A percentile compares a stretch with the other conserved stretches of the same genome.
Conservation (phyloP, 2,888 invertebrate species). For the Lasioglossum oenotherae region DNA sequence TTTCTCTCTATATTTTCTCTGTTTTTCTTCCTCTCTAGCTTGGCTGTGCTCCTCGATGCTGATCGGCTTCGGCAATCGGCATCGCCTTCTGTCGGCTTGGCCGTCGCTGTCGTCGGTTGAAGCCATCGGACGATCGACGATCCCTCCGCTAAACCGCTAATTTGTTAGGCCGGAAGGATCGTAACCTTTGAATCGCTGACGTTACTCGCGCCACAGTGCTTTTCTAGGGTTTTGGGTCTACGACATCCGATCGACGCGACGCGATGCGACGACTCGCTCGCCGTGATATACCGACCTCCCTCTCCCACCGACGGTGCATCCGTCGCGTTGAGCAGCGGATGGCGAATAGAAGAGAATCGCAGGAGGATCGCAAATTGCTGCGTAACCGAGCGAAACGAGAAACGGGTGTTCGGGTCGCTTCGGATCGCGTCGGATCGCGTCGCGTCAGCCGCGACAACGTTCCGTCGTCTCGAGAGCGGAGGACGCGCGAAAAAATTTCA, state of each 20-base stretch:
- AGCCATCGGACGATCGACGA: not conserved
- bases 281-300: not conserved
- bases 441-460: not conserved
- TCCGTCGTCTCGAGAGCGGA: not conserved
- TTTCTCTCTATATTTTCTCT: conserved; percentile 7
- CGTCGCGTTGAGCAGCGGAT: not conserved
- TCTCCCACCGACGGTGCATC: not conserved
- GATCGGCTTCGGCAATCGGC: too few species aligned
- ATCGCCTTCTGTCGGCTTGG: not conserved
- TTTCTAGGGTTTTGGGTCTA: not conserved
- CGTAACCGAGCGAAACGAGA: not conserved
- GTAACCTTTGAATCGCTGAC: not conserved
- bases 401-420: not conserved
- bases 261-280: too few species aligned
- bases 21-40: too few species aligned
- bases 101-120: not conserved
- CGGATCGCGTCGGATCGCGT: not conserved
- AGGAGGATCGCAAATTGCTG: not conserved
- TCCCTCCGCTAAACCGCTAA: not conserved
- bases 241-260: not conserved
- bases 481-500: not conserved
- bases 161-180: not conserved
- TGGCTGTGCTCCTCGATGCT: too few species aligned
- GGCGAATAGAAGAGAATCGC: not conserved
- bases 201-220: not conserved